These are phyloP conservation scores for Thamnaconus septentrionalis DNA, from an alignment of 2,113 vertebrate species.

Conservation along the genomic window DNA sequence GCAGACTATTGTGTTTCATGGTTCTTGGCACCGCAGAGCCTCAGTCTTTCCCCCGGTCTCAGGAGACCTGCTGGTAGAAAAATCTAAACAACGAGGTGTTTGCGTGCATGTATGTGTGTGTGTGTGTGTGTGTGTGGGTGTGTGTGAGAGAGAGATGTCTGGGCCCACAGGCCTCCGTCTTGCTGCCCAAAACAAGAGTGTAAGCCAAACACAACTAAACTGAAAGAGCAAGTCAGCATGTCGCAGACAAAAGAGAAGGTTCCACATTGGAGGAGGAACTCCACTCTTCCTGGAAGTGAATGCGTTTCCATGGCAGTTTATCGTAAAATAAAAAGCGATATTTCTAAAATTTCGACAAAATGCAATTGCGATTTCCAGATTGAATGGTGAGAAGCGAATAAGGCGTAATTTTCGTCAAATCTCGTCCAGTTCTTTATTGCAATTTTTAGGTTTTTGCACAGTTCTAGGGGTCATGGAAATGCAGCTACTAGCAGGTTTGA, in stretches of 20 bases:
- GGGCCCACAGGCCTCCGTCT: neutral
- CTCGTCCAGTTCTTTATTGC: too few species aligned
- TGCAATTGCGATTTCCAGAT: too few species aligned
- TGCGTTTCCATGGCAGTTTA: too few species aligned
- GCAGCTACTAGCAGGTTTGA: too few species aligned
- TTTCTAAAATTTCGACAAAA: too few species aligned
- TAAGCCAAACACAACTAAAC: neutral
- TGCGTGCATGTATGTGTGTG: constrained; percentile 18
- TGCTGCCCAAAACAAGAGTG: constrained; percentile 4
- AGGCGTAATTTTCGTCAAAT: too few species aligned
- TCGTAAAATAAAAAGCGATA: too few species aligned
- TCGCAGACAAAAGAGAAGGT: neutral
- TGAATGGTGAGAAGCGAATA: too few species aligned
- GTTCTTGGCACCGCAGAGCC: constrained; percentile 58
- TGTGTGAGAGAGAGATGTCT: constrained; percentile 8
- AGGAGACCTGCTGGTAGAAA: constrained; percentile 43
- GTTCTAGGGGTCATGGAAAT: too few species aligned
- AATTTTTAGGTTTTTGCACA: too few species aligned
- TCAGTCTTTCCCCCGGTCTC: constrained; percentile 45
- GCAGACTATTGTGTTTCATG: constrained; percentile 65
- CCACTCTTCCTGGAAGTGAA: too few species aligned
- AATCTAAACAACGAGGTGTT: constrained; percentile 47
- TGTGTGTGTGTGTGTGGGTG: constrained; percentile 21
- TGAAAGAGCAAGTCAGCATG: constrained; percentile 10
- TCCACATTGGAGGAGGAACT: too few species aligned